A percentile compares a stretch with the other conserved stretches of the same genome.
Conservation (phyloP, 2,113 vertebrate genomes). For the Hippocampus zosterae region DNA sequence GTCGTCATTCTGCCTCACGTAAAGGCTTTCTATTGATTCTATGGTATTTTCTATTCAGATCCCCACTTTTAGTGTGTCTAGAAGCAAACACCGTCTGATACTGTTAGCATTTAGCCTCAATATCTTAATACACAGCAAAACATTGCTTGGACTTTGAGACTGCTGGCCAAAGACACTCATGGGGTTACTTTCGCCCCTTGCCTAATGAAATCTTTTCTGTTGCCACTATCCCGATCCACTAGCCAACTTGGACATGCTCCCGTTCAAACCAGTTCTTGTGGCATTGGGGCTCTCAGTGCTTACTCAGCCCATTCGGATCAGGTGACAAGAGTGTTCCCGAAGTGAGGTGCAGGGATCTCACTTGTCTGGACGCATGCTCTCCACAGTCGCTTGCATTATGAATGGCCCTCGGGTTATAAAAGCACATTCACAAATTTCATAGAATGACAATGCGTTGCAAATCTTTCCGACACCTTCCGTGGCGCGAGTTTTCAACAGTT, state of each 20-base stretch:
- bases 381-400: constrained; percentile 25
- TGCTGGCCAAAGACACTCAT: neutral
- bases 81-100: neutral
- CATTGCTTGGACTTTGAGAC: constrained; percentile 33
- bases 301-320: constrained; percentile 62
- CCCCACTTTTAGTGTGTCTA: neutral
- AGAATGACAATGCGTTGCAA: constrained; percentile 9
- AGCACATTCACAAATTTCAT: constrained; percentile 2
- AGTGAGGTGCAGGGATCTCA: constrained; percentile 30
- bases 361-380: constrained; percentile 39
- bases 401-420: constrained; percentile 25
- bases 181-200: neutral
- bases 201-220: constrained; percentile 47
- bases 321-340: constrained; percentile 55
- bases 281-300: constrained; percentile 38
- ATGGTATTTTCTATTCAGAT: neutral
- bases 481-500: constrained; percentile 18
- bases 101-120: neutral
- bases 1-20: too few relatives aligned
- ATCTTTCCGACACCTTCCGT: constrained; percentile 10
- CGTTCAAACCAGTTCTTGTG: constrained; percentile 31
- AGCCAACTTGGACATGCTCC: constrained; percentile 25
- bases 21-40: neutral
- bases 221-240: constrained; percentile 2
- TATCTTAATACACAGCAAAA: neutral